Evolutionary conservation across 2,888 invertebrate species (phyloP).

Genomic region (Ecliptopera silaceata): DNA sequence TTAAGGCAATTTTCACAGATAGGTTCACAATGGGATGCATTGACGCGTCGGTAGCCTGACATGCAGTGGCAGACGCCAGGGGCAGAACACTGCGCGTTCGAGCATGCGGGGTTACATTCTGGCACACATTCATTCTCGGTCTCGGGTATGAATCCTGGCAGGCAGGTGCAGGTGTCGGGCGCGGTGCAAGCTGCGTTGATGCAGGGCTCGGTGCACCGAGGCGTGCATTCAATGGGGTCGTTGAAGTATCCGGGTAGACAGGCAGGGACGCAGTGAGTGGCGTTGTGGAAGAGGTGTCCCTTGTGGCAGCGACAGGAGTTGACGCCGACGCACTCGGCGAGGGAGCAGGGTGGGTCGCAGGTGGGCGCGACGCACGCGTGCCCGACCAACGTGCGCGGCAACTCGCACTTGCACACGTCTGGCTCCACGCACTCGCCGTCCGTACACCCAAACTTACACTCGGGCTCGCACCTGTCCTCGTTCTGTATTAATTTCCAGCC

Average conservation of each 20-base stretch:
- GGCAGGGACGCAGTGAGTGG: slow-evolving; percentile 24
- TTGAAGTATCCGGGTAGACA: slow-evolving; percentile 27
- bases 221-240: slow-evolving; percentile 52
- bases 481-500: slow-evolving; percentile 27
- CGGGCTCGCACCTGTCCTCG: slow-evolving; percentile 37
- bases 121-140: slow-evolving; percentile 43
- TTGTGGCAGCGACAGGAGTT: slow-evolving; percentile 42
- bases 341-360: slow-evolving; percentile 68
- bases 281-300: slow-evolving; percentile 32
- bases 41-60: slow-evolving; percentile 44
- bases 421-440: slow-evolving; percentile 54
- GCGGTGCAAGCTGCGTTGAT: slow-evolving; percentile 70
- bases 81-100: slow-evolving; percentile 48
- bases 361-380: slow-evolving; percentile 45
- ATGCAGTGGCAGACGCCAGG: slow-evolving; percentile 55
- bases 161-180: slow-evolving; percentile 69
- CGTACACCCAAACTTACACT: slow-evolving; percentile 49
- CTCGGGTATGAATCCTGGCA: slow-evolving; percentile 45
- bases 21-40: slow-evolving; percentile 46
- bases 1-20: slow-evolving; percentile 73
- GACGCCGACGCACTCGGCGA: slow-evolving; percentile 43
- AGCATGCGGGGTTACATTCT: slow-evolving; percentile 38
- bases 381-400: slow-evolving; percentile 39
- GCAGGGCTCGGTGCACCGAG: slow-evolving; percentile 64
- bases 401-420: slow-evolving; percentile 52